Percentiles rank a stretch among this genome's conserved stretches.
Evolutionary conservation across 2,888 invertebrate genomes (phyloP).

Genomic region (Eristalis arbustorum): DNA sequence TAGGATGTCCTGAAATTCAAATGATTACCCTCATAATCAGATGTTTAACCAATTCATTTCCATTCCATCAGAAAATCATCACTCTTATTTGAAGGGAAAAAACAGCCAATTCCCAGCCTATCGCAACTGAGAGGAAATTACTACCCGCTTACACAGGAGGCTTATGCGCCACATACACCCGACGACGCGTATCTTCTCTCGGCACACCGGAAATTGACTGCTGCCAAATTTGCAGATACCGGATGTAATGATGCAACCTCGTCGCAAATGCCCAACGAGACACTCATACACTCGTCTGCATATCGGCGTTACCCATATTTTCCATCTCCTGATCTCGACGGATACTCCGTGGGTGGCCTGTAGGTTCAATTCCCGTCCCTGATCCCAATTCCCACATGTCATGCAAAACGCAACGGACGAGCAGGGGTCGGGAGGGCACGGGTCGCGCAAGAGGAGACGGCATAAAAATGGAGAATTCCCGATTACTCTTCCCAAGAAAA

Average conservation of each 20-base stretch:
- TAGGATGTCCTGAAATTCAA: background rate
- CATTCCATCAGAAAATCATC: constrained; percentile 2
- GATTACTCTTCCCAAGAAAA: constrained; percentile 37
- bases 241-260: constrained; percentile 58
- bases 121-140: constrained; percentile 38
- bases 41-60: constrained; percentile 15
- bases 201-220: constrained; percentile 54
- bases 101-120: constrained; percentile 9
- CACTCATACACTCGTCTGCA: constrained; percentile 11
- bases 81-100: background rate
- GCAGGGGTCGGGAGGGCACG: background rate
- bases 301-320: constrained; percentile 37
- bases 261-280: constrained; percentile 25
- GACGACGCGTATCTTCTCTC: constrained; percentile 30
- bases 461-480: background rate
- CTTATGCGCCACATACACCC: background rate
- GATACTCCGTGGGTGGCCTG: constrained; percentile 21
- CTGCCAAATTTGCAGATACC: constrained; percentile 62
- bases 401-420: background rate
- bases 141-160: constrained; percentile 1
- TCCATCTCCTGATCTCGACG: constrained; percentile 38
- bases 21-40: background rate
- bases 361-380: background rate
- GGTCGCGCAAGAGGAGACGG: too few relatives aligned
- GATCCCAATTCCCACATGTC: constrained; percentile 27